phyloP scores from a whole-genome alignment of 2,888 invertebrate species.

The Altica lythri region DNA sequence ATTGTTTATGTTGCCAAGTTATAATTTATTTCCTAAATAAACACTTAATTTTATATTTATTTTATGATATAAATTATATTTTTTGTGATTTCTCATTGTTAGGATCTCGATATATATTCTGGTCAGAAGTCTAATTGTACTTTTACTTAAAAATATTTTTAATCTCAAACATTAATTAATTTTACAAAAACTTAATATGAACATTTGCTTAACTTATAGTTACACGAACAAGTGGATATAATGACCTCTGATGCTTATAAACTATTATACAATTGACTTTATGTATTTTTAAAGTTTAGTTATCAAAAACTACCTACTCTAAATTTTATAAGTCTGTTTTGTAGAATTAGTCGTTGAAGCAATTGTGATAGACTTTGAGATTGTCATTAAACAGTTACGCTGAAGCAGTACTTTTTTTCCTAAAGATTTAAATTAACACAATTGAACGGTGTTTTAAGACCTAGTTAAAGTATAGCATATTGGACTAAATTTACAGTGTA shows the following conservation, averaged over 20 bases:
- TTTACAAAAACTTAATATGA: too few species aligned
- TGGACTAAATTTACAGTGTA: too few species aligned
- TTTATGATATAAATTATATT: neutral
- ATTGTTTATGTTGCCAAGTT: constrained; percentile 5
- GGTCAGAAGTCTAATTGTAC: neutral
- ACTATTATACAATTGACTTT: constrained; percentile 6
- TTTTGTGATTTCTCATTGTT: neutral
- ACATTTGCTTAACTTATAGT: neutral
- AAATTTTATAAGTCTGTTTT: neutral
- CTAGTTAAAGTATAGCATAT: too few species aligned
- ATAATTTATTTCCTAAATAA: constrained; percentile 10
- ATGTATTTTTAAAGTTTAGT: too few species aligned
- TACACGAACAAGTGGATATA: too few species aligned
- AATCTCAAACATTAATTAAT: too few species aligned
- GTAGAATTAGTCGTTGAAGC: constrained; percentile 4
- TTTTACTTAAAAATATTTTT: neutral
- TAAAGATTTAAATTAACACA: too few species aligned
- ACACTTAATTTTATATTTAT: constrained; percentile 17
- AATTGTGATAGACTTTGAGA: constrained; percentile 12
- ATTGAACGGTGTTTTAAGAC: too few species aligned
- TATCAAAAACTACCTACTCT: neutral
- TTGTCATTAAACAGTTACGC: constrained; percentile 3
- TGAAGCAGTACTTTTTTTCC: constrained; percentile 3
- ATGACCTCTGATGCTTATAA: neutral
- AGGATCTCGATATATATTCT: too few species aligned